Conservation (phyloP, 2,113 vertebrate genomes). For the Hyperopisus bebe region DNA sequence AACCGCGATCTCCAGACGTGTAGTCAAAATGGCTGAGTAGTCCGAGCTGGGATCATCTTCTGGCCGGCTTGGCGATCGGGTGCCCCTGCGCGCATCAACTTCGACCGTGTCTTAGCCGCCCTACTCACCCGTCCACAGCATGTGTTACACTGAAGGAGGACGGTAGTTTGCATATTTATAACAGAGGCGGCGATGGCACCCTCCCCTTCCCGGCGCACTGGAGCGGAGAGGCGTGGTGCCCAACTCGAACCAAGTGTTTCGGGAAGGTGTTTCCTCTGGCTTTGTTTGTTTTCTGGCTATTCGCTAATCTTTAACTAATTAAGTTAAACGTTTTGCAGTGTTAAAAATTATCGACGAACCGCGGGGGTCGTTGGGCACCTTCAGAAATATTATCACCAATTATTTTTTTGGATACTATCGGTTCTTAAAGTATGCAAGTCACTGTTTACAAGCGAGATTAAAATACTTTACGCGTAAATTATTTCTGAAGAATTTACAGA, state of each 20-base stretch:
- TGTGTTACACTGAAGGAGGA: slow-evolving; percentile 4
- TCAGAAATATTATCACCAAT: neutral
- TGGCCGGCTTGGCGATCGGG: neutral
- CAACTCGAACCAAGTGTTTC: slow-evolving; percentile 39
- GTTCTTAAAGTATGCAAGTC: neutral
- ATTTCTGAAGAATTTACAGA: neutral
- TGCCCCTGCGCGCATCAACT: neutral
- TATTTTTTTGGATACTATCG: neutral
- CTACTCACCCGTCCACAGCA: neutral
- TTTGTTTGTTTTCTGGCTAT: neutral
- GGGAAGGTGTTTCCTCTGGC: slow-evolving; percentile 58
- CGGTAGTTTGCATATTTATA: slow-evolving; percentile 71
- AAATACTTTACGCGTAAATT: neutral
- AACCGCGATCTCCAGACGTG: slow-evolving; percentile 27
- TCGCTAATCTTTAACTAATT: slow-evolving; percentile 12
- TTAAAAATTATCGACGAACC: neutral
- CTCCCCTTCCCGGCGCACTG: slow-evolving; percentile 35
- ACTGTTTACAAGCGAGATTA: neutral
- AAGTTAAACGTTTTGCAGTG: neutral
- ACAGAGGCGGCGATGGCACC: slow-evolving; percentile 37
- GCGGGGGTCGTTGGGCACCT: neutral
- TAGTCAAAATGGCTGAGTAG: slow-evolving; percentile 51
- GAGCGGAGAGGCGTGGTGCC: slow-evolving; percentile 26
- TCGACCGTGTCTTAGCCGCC: neutral
- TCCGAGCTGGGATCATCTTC: slow-evolving; percentile 3